Evolutionary conservation across 1,140 invertebrate species (phyloP).

Genomic region (Homarus americanus): DNA sequence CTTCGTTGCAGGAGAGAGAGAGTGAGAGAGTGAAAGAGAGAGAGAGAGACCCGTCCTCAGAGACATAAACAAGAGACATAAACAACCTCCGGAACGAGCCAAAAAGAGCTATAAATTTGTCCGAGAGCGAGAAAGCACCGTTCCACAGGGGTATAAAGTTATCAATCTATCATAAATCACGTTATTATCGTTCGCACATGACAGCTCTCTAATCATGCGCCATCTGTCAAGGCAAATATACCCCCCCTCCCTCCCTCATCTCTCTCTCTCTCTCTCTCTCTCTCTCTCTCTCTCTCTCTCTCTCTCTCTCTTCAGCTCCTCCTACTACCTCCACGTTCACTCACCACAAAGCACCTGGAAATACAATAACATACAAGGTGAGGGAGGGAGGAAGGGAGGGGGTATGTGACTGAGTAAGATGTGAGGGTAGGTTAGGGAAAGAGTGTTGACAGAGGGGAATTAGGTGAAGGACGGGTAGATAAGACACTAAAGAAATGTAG

Average conservation of each 20-base stretch:
- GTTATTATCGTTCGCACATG: neutral
- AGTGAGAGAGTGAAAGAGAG: neutral
- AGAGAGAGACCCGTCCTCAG: neutral
- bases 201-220: conserved; percentile 36
- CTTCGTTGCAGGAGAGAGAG: neutral
- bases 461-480: no score
- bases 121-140: conserved; percentile 22
- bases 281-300: no score
- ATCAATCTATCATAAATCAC: conserved; percentile 22
- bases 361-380: no score
- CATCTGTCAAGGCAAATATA: conserved; percentile 25
- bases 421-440: no score
- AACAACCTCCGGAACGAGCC: conserved; percentile 13
- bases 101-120: conserved; percentile 16
- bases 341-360: no score
- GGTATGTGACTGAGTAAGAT: no score
- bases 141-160: conserved; percentile 20
- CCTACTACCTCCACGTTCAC: no score
- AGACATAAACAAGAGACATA: conserved; percentile 29
- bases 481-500: no score
- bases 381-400: no score
- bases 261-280: no score
- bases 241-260: neutral
- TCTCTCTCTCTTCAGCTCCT: no score
- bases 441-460: no score